A percentile compares a stretch with the other conserved stretches of the same genome.
phyloP scores from a whole-genome alignment of 2,888 invertebrate species.

The Octodonta nipae region DNA sequence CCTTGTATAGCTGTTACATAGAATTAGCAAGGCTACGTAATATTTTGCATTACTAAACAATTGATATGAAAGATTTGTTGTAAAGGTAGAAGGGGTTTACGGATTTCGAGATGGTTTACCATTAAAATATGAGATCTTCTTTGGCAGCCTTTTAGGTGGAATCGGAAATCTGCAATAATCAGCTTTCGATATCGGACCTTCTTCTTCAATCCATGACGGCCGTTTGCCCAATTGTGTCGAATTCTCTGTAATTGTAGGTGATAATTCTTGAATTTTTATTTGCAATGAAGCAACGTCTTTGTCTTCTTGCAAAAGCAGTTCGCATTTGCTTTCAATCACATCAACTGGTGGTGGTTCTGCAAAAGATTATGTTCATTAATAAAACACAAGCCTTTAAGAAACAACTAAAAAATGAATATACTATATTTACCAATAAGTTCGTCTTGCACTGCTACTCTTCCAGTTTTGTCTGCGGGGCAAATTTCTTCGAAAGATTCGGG shows the following conservation, averaged over 20 bases:
- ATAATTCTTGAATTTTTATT: constrained; percentile 6
- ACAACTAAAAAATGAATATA: neutral
- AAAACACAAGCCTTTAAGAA: neutral
- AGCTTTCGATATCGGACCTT: constrained; percentile 11
- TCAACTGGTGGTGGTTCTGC: constrained; percentile 13
- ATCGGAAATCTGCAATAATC: constrained; percentile 15
- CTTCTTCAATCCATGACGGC: constrained; percentile 17
- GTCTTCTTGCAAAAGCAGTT: constrained; percentile 11
- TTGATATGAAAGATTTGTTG: no score
- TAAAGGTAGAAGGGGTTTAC: no score
- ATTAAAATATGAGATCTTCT: constrained; percentile 15
- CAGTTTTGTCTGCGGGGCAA: no score
- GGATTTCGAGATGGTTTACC: constrained; percentile 13
- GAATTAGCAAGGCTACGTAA: no score
- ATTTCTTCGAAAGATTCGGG: constrained; percentile 18
- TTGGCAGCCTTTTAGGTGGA: constrained; percentile 11
- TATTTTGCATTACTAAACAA: no score
- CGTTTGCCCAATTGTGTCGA: no score
- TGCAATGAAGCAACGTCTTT: constrained; percentile 10
- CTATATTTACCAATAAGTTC: constrained; percentile 6
- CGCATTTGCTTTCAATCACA: constrained; percentile 10
- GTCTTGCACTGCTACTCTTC: constrained; percentile 5
- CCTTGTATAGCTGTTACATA: no score
- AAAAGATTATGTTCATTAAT: no score
- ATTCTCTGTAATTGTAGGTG: no score